A percentile compares a stretch with the other conserved stretches of the same genome.
Evolutionary conservation across 2,888 invertebrate genomes (phyloP).

Genomic region (Rotaria socialis): DNA sequence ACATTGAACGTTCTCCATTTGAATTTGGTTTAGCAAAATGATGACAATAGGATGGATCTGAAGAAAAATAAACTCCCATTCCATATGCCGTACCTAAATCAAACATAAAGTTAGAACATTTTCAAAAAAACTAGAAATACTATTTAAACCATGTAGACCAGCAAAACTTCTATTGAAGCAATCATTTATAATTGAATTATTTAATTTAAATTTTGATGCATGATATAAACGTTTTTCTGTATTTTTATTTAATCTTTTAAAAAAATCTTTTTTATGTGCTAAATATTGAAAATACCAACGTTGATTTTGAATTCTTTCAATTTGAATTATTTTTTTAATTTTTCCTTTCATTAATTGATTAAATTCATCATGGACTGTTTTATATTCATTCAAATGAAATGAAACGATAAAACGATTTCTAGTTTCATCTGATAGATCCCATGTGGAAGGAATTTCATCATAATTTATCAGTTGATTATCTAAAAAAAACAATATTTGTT

Average conservation of each 20-base stretch:
- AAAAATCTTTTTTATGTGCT: not conserved
- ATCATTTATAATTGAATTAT: not conserved
- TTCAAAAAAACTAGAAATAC: too few species aligned
- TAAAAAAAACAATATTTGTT: too few species aligned
- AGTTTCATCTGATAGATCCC: too few species aligned
- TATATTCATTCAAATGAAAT: too few species aligned
- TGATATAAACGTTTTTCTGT: slow-evolving; percentile 3
- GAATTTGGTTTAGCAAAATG: not conserved
- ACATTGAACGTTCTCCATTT: not conserved
- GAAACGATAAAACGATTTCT: too few species aligned
- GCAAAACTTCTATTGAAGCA: slow-evolving; percentile 9
- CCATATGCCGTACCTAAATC: not conserved
- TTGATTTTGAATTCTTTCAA: slow-evolving; percentile 14
- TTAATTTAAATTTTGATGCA: not conserved
- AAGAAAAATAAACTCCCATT: slow-evolving; percentile 3
- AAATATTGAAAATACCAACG: not conserved
- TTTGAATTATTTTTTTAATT: not conserved
- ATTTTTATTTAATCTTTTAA: not conserved
- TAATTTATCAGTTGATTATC: too few species aligned
- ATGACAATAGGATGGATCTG: not conserved
- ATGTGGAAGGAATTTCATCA: too few species aligned
- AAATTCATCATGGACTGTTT: too few species aligned
- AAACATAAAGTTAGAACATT: not conserved
- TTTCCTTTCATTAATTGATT: not conserved
- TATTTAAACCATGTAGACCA: not conserved